phyloP scores from a whole-genome alignment of 2,888 invertebrate species.

The Idaea straminata region DNA sequence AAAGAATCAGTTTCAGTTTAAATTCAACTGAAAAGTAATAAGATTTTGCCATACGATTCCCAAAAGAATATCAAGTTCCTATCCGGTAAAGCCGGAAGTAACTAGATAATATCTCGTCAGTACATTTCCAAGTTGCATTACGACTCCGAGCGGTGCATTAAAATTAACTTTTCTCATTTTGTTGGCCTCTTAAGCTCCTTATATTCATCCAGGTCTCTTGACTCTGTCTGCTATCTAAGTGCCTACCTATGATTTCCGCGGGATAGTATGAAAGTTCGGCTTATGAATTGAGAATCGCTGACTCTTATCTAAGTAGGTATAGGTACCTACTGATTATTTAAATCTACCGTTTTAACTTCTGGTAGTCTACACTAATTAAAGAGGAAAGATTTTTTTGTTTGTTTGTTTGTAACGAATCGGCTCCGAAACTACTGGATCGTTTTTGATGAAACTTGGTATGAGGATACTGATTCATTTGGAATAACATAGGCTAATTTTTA shows the following conservation, averaged over 20 bases:
- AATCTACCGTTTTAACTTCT: too few species aligned
- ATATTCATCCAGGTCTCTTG: slow-evolving; percentile 20
- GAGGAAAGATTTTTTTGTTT: too few species aligned
- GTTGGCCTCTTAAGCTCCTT: slow-evolving; percentile 38
- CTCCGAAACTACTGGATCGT: too few species aligned
- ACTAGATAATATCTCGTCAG: slow-evolving; percentile 35
- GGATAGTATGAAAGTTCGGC: neutral
- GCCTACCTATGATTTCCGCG: neutral
- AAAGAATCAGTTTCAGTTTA: neutral
- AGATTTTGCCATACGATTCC: slow-evolving; percentile 1
- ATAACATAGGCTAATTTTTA: too few species aligned
- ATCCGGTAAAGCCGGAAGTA: slow-evolving; percentile 25
- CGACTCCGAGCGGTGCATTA: slow-evolving; percentile 36
- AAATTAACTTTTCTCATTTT: slow-evolving; percentile 50
- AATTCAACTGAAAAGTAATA: neutral
- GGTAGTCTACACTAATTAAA: too few species aligned
- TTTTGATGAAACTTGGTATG: too few species aligned
- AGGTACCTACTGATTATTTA: too few species aligned
- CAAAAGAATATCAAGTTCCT: slow-evolving; percentile 15
- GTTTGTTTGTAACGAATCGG: too few species aligned
- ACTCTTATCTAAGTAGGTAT: too few species aligned
- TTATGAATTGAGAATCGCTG: neutral
- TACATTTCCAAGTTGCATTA: neutral
- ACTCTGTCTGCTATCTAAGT: slow-evolving; percentile 7
- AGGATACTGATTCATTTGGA: too few species aligned